A percentile compares a stretch with the other conserved stretches of the same genome.
These are phyloP conservation scores for Dryococelus australis DNA, from an alignment of 2,888 invertebrate genomes.

Conservation along the genomic window DNA sequence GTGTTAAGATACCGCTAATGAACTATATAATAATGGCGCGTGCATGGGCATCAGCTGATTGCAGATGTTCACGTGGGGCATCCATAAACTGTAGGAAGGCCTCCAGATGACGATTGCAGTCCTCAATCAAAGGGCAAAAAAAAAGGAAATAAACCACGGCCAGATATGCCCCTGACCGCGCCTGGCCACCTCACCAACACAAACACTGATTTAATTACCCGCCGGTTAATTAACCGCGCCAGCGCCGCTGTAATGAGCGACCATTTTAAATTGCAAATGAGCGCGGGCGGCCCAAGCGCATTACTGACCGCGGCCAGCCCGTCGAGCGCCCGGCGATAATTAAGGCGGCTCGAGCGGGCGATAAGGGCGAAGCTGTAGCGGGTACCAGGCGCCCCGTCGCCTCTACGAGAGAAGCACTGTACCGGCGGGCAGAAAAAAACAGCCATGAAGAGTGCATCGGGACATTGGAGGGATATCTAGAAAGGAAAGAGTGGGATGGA, in stretches of 20 bases:
- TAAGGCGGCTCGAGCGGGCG: no score
- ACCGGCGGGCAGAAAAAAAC: no score
- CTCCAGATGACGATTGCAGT: background rate
- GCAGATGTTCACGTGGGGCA: background rate
- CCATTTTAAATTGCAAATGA: constrained; percentile 2
- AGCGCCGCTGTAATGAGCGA: background rate
- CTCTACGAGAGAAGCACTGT: no score
- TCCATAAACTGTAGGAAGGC: background rate
- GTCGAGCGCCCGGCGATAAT: no score
- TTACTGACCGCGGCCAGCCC: background rate
- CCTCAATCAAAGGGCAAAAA: background rate
- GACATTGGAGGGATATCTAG: no score
- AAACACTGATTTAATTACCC: constrained; percentile 6
- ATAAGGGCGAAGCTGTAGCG: no score
- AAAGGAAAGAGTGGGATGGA: no score
- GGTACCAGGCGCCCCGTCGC: no score
- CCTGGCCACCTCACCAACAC: background rate
- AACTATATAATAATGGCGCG: no score
- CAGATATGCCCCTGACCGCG: background rate
- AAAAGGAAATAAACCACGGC: no score
- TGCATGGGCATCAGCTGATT: background rate
- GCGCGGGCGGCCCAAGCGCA: background rate
- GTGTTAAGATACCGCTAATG: no score
- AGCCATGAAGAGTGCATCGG: no score
- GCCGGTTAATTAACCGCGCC: background rate